Base-by-base conservation (phyloP, 1,140 invertebrate species). In the Drosophila obscura region DNA sequence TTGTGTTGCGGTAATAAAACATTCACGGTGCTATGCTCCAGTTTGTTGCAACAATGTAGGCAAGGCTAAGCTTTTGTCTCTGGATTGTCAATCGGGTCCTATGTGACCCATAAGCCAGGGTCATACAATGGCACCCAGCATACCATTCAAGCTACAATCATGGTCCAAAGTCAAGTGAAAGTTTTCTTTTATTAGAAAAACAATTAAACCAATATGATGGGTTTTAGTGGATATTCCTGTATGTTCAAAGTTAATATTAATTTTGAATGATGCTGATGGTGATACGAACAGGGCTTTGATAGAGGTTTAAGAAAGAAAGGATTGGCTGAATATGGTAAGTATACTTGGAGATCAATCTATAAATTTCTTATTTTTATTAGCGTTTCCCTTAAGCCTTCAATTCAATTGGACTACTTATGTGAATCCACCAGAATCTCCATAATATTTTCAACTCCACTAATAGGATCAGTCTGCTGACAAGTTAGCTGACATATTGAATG, bases 101-200 rank as follows among this genome's bases (percentile, higher is more conserved):
- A 35, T 28, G 1, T 41, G 22, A 35, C 9, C 31, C 31, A 9
- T 5, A 16, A 15, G 8, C 31, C 31, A 31, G 2, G n/a, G n/a
- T n/a, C n/a, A n/a, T n/a, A 16, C 28, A 52, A 35, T 74, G 44
- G 31, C 16, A 26, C 8, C n/a, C n/a, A 8, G 39, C 49, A 52
- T 58, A 35, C 26, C 19, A 58, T 48, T 57, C 9, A 22, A 31
- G 8, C 43, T 39, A 46, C 39, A 11, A 44, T n/a, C n/a, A 1
- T 28, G 35, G 41, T 41, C 58, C 71, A 77, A 74, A 68, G 57
- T 65, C 61, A 77, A 69, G 81, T 77, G 81, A 84, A 87, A 84
- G 82, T 81, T n/a, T 39, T 5, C 11, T 16, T 15, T 6, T 8
- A 19, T 24, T 5, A 2, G 19, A 1, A 5, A 15, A 41, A 15